Percentiles rank a stretch among this genome's conserved stretches.
Conservation (phyloP, 2,797 vertebrate species). For the Hypotaenidia okinawae region DNA sequence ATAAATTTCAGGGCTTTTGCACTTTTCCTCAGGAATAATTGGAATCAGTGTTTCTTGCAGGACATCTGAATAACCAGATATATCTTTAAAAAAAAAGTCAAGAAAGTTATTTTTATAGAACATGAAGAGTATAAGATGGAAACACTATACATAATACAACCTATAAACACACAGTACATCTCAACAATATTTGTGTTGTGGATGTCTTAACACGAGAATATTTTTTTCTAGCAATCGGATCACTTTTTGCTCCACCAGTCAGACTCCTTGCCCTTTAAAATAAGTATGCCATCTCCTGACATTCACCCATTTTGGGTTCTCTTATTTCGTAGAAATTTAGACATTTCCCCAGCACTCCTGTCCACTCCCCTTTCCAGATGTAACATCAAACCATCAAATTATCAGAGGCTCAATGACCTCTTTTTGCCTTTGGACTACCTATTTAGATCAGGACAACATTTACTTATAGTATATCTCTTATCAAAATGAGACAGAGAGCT, state of each 20-base stretch:
- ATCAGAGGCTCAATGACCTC: background rate
- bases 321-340: background rate
- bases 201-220: background rate
- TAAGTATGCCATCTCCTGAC: background rate
- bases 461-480: background rate
- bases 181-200: background rate
- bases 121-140: background rate
- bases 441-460: background rate
- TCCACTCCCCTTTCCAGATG: background rate
- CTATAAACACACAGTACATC: background rate
- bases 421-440: background rate
- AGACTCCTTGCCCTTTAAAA: background rate
- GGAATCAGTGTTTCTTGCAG: slow-evolving; percentile 86
- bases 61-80: slow-evolving; percentile 76
- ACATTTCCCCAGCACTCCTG: background rate
- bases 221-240: background rate
- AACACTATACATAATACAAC: background rate
- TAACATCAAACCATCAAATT: background rate
- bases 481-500: background rate
- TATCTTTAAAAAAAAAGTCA: slow-evolving; percentile 71
- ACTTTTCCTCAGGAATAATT: slow-evolving; percentile 82
- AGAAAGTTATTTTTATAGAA: background rate
- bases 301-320: background rate
- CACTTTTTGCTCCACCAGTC: background rate
- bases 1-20: slow-evolving; percentile 87